Percentiles rank a stretch among this genome's conserved stretches.
phyloP scores from a whole-genome alignment of 2,888 invertebrate species.

The Phymatocera aterrima region DNA sequence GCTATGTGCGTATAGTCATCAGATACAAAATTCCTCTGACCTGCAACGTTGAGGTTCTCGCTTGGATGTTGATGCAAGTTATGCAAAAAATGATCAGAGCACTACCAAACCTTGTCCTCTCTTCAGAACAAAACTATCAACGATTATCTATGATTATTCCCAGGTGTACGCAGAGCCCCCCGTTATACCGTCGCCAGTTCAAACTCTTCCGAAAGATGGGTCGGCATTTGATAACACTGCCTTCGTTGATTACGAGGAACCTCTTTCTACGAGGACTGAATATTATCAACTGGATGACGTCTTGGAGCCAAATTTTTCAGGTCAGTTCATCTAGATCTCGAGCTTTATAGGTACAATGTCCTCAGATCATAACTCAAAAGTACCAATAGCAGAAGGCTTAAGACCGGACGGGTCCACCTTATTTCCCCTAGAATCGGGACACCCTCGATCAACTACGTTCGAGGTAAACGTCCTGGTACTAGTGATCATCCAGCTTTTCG shows the following conservation, averaged over 20 bases:
- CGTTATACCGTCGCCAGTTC: slow-evolving; percentile 61
- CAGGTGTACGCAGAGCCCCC: slow-evolving; percentile 71
- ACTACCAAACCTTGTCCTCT: too few species aligned
- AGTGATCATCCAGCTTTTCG: too few species aligned
- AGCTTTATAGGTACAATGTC: neutral
- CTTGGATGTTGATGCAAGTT: too few species aligned
- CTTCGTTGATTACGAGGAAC: slow-evolving; percentile 89
- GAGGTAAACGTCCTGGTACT: too few species aligned
- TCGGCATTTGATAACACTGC: slow-evolving; percentile 84
- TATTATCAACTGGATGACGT: slow-evolving; percentile 82
- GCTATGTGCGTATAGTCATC: too few species aligned
- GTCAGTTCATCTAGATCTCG: slow-evolving; percentile 56
- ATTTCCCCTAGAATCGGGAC: too few species aligned
- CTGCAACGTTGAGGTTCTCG: too few species aligned
- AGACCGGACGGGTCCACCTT: too few species aligned
- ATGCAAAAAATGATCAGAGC: too few species aligned
- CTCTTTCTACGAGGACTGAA: slow-evolving; percentile 85
- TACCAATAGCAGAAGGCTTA: too few species aligned
- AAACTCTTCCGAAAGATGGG: slow-evolving; percentile 66
- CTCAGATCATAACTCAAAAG: neutral
- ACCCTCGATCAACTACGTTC: too few species aligned
- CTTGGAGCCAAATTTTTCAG: slow-evolving; percentile 66
- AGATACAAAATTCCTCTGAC: too few species aligned
- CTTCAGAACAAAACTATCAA: neutral
- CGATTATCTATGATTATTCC: slow-evolving; percentile 40